Base-by-base conservation (phyloP, 2,888 invertebrate species). In the Drosophila paranaensis region DNA sequence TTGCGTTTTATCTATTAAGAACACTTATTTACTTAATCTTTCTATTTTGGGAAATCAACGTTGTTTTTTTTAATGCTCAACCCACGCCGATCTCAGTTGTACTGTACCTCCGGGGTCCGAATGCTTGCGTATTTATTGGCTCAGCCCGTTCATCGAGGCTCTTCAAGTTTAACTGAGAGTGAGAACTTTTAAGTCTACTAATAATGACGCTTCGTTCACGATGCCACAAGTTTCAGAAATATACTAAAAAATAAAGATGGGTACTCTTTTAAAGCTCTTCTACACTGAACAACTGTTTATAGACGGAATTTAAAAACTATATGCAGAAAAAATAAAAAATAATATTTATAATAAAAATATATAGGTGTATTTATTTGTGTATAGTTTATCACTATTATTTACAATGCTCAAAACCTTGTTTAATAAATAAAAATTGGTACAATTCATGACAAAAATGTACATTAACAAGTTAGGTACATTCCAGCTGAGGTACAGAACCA, bases 81-180 rank as follows among this genome's bases (percentile, higher is more conserved):
- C 14, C 30, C 45, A 60, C 72, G 67, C 14, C 30, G 67, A 55
- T 42, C 62, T 46, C 27, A 42, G 40, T 51, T 58, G 20, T 37
- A 80, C 74, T 79, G 74, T 27, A 9, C 60, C 39, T 51, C 35
- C 16, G 48, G 43, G n/a, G 25, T 9, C 9, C 33, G 35, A 14
- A 35, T n/a, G n/a, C 37, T 53, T 6, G 39, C n/a, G 45, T 60
- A 70, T 86, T 70, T 83, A 74, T 74, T 58, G 42, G 53, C 42
- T 55, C 65, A 51, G 16, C 11, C 25, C 61, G 42, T 37, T 64
- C 46, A 43, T 50, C 61, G 57, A 42, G n/a, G 14, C 16, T 46
- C 11, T 10, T 27, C 46, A 30, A 48, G 30, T 33, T 50, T 16
- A 33, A 50, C 33, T 33, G 58, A 35, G 55, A 58, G 35, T n/a